Conservation (phyloP, 2,888 invertebrate species). For the Nasonovia ribisnigri region DNA sequence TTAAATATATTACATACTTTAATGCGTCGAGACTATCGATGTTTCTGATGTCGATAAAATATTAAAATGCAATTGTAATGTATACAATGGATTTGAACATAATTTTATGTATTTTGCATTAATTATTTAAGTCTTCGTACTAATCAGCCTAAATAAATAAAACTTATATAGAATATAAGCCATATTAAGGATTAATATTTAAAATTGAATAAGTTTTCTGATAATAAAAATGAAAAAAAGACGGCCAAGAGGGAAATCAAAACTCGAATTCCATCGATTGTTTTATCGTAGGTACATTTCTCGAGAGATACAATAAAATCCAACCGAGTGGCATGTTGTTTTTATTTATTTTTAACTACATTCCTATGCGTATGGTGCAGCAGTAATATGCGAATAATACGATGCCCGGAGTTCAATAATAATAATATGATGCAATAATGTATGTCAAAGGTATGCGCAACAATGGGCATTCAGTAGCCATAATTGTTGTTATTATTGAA, state of each 20-base stretch:
- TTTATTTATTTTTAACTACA: conserved; percentile 16
- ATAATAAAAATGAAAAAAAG: conserved; percentile 23
- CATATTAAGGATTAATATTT: not conserved
- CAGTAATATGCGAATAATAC: conserved; percentile 14
- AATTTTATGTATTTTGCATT: not conserved
- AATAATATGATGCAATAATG: not conserved
- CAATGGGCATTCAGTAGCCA: not conserved
- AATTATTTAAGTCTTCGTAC: not conserved
- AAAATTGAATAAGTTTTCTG: conserved; percentile 30
- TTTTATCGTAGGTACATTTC: conserved; percentile 39
- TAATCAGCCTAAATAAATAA: conserved; percentile 17
- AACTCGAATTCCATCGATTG: conserved; percentile 41
- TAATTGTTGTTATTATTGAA: not conserved
- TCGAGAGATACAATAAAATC: conserved; percentile 42
- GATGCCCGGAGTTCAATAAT: not conserved
- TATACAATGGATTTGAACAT: not conserved
- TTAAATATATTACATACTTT: not conserved
- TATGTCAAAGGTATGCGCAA: not conserved
- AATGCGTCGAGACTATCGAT: not conserved
- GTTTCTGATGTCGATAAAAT: not conserved
- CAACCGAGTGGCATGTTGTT: not conserved
- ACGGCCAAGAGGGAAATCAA: conserved; percentile 45
- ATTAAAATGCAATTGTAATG: conserved; percentile 6
- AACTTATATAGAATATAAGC: not conserved
- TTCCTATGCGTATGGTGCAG: not conserved